Percentiles rank a stretch among this genome's conserved stretches.
phyloP scores from a whole-genome alignment of 2,113 vertebrate species.

The Cardinalis cardinalis region DNA sequence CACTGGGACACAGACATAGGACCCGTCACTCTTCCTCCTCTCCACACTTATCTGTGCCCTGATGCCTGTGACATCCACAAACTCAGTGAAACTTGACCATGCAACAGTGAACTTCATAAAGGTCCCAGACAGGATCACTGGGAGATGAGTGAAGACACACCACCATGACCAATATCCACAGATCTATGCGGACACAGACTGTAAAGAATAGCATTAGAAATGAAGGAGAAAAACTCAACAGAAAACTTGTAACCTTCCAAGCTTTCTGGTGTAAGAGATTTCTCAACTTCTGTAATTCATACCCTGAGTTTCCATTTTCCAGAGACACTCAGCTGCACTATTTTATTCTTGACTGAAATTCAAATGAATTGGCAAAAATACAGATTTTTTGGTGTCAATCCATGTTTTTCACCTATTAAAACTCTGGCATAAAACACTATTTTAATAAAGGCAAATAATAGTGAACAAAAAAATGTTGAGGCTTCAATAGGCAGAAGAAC shows the following conservation, averaged over 20 bases:
- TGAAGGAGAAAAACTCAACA: not conserved
- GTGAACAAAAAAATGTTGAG: not conserved
- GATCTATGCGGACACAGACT: not conserved
- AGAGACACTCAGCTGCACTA: not conserved
- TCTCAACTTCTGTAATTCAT: not conserved
- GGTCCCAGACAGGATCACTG: not conserved
- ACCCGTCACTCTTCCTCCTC: not conserved
- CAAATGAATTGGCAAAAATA: accelerated
- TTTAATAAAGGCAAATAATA: not conserved
- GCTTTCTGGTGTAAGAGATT: accelerated
- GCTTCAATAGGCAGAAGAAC: not conserved
- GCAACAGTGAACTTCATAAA: not conserved
- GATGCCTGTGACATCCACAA: not conserved
- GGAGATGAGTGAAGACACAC: not conserved
- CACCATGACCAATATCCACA: not conserved
- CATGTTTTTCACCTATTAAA: not conserved
- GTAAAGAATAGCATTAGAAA: not conserved
- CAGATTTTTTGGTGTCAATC: not conserved
- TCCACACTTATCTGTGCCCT: not conserved
- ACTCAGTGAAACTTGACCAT: not conserved
- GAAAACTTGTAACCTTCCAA: not conserved
- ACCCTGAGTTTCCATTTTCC: not conserved
- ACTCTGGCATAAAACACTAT: not conserved
- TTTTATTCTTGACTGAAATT: not conserved
- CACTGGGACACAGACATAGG: not conserved